phyloP scores from a whole-genome alignment of 2,797 vertebrate species.

The Anisognathus igniventris region DNA sequence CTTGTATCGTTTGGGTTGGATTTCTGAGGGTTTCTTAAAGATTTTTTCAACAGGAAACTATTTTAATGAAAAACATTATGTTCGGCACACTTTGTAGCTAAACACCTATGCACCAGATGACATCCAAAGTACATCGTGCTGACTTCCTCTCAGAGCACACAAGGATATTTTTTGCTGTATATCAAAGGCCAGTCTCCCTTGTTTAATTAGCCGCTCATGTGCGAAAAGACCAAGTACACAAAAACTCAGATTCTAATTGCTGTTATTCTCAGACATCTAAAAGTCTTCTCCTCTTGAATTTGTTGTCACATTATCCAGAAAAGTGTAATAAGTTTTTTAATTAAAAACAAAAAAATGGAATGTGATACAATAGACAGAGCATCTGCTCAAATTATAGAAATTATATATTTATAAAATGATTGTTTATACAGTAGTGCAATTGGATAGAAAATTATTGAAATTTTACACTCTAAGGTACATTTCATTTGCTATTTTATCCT shows the following conservation, averaged over 20 bases:
- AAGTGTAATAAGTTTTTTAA: not conserved
- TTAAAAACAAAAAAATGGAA: not conserved
- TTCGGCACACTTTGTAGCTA: not conserved
- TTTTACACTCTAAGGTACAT: not conserved
- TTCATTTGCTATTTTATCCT: not conserved
- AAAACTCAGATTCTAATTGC: not conserved
- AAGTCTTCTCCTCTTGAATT: not conserved
- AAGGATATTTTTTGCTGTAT: not conserved
- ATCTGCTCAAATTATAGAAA: not conserved
- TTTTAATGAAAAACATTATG: not conserved
- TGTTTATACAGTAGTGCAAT: not conserved
- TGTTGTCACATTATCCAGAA: not conserved
- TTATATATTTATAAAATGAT: not conserved
- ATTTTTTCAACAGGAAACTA: not conserved
- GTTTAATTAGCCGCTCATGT: constrained; percentile 26
- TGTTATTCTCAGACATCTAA: not conserved
- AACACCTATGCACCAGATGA: not conserved
- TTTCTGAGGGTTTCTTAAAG: not conserved
- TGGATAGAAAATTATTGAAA: not conserved
- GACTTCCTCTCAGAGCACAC: not conserved
- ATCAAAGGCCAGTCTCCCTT: not conserved
- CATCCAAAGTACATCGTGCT: not conserved
- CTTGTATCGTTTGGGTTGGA: not conserved
- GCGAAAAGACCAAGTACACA: not conserved
- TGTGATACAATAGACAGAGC: not conserved